phyloP scores from a whole-genome alignment of 2,797 vertebrate species.

The Huso huso region DNA sequence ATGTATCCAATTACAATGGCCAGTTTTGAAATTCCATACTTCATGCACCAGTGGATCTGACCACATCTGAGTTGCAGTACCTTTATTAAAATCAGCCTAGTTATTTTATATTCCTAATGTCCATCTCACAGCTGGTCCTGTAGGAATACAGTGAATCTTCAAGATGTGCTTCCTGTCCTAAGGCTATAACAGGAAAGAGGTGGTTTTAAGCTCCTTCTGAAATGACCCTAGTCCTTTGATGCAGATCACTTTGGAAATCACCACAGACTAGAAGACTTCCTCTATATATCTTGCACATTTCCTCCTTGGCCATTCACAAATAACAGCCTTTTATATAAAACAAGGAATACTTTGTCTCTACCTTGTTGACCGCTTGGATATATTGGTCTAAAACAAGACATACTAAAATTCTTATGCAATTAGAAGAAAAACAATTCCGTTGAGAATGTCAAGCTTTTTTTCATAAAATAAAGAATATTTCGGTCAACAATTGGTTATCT shows the following conservation, averaged over 20 bases:
- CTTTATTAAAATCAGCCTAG: neutral
- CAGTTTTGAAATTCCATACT: too few relatives aligned
- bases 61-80: neutral
- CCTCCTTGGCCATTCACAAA: too few relatives aligned
- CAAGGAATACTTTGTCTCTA: too few relatives aligned
- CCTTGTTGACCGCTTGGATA: too few relatives aligned
- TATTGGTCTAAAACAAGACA: too few relatives aligned
- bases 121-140: neutral
- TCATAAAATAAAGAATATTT: too few relatives aligned
- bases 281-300: neutral
- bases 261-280: slow-evolving; percentile 1
- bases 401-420: too few relatives aligned
- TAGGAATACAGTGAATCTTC: slow-evolving; percentile 9
- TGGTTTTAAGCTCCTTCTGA: slow-evolving; percentile 4
- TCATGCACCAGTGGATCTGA: neutral
- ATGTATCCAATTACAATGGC: too few relatives aligned
- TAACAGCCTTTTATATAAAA: too few relatives aligned
- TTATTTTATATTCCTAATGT: neutral
- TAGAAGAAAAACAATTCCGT: too few relatives aligned
- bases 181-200: slow-evolving; percentile 8
- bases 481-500: too few relatives aligned
- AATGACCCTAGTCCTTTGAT: neutral
- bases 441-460: too few relatives aligned
- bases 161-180: slow-evolving; percentile 9
- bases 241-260: slow-evolving; percentile 1